A percentile compares a stretch with the other conserved stretches of the same genome.
Evolutionary conservation across 2,797 vertebrate species (phyloP).

Genomic region (Tragelaphus oryx): DNA sequence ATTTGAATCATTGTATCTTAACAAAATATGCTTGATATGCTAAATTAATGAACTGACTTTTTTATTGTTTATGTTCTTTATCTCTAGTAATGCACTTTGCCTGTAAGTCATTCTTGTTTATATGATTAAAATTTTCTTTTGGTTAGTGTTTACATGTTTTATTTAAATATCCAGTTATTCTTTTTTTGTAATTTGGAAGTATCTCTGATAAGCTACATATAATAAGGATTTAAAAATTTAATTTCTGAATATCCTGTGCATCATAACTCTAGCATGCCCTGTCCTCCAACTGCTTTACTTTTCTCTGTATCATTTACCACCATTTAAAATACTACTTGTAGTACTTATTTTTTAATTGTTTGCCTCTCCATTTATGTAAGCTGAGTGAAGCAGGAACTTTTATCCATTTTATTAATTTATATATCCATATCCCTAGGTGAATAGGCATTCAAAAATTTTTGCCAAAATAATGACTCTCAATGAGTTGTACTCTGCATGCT

Average conservation of each 20-base stretch:
- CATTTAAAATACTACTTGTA: background rate
- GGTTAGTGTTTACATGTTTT: background rate
- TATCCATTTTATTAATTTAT: background rate
- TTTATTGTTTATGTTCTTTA: background rate
- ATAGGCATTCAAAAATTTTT: background rate
- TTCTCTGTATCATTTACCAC: background rate
- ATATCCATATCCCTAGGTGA: background rate
- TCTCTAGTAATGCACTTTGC: background rate
- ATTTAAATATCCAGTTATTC: background rate
- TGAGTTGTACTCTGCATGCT: background rate
- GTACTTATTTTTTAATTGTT: background rate
- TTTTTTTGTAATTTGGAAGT: background rate
- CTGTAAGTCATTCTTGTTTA: background rate
- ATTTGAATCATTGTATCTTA: background rate
- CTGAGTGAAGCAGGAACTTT: background rate
- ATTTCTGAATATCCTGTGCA: background rate
- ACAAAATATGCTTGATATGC: background rate
- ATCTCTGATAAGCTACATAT: background rate
- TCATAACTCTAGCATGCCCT: background rate
- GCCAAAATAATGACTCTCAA: background rate
- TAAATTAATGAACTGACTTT: background rate
- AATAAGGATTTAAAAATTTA: background rate
- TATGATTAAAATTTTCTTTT: conserved; percentile 6
- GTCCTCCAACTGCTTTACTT: background rate
- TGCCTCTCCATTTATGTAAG: background rate